These are phyloP conservation scores for Eulacestoma nigropectus DNA, from an alignment of 2,113 vertebrate genomes.

Conservation along the genomic window DNA sequence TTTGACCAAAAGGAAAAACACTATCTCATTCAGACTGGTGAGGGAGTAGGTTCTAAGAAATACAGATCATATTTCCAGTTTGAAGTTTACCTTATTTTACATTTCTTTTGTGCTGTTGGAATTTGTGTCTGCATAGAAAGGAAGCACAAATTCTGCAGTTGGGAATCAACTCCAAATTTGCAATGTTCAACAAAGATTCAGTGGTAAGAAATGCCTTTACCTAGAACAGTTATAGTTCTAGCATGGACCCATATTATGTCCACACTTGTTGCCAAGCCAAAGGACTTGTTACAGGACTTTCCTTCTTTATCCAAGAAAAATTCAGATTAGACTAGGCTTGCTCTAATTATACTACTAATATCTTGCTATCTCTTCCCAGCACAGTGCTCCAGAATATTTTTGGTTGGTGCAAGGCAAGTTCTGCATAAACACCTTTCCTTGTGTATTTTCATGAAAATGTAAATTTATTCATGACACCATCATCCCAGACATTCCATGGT, in stretches of 20 bases:
- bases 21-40: not conserved
- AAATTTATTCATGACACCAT: slow-evolving; percentile 45
- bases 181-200: not conserved
- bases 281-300: not conserved
- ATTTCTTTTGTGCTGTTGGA: not conserved
- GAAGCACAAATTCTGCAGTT: not conserved
- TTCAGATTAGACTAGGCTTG: not conserved
- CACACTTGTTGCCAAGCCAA: rapidly evolving
- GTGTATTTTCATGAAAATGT: not conserved
- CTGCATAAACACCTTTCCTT: not conserved
- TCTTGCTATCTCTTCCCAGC: not conserved
- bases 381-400: not conserved
- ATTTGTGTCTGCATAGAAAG: not conserved
- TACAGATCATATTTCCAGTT: not conserved
- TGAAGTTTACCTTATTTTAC: not conserved
- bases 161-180: not conserved
- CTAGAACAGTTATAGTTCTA: not conserved
- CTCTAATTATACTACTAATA: not conserved
- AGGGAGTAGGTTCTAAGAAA: not conserved
- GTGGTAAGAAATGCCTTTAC: not conserved
- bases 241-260: not conserved
- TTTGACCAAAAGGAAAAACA: not conserved
- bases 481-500: not conserved
- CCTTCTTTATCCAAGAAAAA: not conserved
- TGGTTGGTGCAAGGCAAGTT: not conserved